Conservation (phyloP, 2,888 invertebrate species). For the Mycalesis mineus region DNA sequence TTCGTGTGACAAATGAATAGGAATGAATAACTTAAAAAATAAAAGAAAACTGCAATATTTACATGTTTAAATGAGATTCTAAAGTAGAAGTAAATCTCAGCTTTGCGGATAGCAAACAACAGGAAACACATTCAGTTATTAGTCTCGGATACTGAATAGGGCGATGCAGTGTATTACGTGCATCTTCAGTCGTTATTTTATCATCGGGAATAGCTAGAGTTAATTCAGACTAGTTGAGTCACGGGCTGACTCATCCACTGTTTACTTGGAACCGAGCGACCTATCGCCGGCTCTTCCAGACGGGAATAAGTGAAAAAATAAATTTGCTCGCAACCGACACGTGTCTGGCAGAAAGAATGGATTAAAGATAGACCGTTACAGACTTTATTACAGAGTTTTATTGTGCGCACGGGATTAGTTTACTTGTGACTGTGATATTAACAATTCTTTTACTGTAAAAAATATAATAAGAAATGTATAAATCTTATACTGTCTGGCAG, state of each 20-base stretch:
- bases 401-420: slow-evolving; percentile 3
- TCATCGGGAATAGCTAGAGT: slow-evolving; percentile 29
- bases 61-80: no score
- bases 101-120: background rate
- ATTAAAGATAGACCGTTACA: slow-evolving; percentile 7
- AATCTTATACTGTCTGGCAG: no score
- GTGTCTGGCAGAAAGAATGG: slow-evolving; percentile 22
- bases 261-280: slow-evolving; percentile 33
- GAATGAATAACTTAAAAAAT: no score
- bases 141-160: background rate
- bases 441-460: background rate
- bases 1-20: no score
- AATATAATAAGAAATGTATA: no score
- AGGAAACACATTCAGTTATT: background rate
- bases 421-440: background rate
- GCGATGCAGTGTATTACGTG: background rate
- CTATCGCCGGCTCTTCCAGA: slow-evolving; percentile 34
- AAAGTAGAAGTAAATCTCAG: no score
- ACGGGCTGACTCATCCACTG: slow-evolving; percentile 36
- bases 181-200: slow-evolving; percentile 23
- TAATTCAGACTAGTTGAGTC: slow-evolving; percentile 48
- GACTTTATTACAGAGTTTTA: slow-evolving; percentile 4
- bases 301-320: slow-evolving; percentile 36
- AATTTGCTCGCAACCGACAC: slow-evolving; percentile 33
- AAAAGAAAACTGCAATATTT: no score